phyloP scores from a whole-genome alignment of 2,888 invertebrate genomes.

The Galeruca laticollis region DNA sequence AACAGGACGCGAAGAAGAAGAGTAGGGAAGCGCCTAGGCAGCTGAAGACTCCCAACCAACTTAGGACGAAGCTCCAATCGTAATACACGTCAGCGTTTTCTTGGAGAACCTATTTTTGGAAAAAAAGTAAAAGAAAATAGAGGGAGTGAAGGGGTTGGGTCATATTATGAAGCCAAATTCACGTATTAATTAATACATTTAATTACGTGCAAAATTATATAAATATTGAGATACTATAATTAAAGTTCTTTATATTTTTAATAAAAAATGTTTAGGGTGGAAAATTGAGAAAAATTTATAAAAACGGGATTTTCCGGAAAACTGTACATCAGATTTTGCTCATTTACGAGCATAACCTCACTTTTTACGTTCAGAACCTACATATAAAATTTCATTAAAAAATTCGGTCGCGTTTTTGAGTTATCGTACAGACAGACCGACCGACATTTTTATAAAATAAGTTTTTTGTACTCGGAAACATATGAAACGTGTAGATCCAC shows the following conservation, averaged over 20 bases:
- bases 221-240: not conserved
- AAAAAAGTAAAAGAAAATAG: conserved; percentile 31
- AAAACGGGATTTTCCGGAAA: too few species aligned
- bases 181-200: not conserved
- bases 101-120: conserved; percentile 73
- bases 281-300: too few species aligned
- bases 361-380: too few species aligned
- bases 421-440: too few species aligned
- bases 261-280: too few species aligned
- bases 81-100: conserved; percentile 80
- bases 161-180: conserved; percentile 18
- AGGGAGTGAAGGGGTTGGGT: not conserved
- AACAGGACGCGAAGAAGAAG: conserved; percentile 84
- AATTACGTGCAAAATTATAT: not conserved
- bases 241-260: not conserved
- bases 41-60: conserved; percentile 85
- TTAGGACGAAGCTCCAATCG: conserved; percentile 89
- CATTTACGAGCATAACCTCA: too few species aligned
- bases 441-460: too few species aligned
- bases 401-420: too few species aligned
- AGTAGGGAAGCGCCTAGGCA: conserved; percentile 80
- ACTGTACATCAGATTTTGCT: too few species aligned
- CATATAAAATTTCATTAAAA: too few species aligned
- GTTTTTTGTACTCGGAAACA: too few species aligned
- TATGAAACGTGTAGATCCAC: too few species aligned